Base-by-base conservation (phyloP, 2,113 vertebrate species). In the Oenanthe oenanthe region DNA sequence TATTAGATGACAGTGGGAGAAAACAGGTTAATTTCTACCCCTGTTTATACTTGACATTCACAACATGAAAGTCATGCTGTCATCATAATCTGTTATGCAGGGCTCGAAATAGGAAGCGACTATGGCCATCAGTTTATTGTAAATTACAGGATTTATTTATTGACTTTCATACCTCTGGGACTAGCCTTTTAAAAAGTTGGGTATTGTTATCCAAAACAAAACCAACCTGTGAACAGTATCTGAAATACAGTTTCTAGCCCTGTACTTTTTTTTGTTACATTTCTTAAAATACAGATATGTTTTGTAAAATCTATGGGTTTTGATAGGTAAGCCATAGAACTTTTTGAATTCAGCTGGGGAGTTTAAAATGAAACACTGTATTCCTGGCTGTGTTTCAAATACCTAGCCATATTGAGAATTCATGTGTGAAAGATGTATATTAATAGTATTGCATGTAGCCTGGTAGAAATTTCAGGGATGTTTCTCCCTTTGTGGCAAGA, bases 1-100 rank as follows among this genome's bases (percentile, higher is more conserved):
- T 94, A 0, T 83, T 78, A 96, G 83, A 80, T 91, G 71, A 85
- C 93, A 81, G 92, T 97, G 89, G 93, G 76, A 96, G 94, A 96
- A 96, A 93, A 65, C 85, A 95, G 96, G 75, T 97, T 98, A 98
- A 98, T 98, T 98, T 98, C 98, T 98, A 98, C 97, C 98, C 97
- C 97, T 98, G 97, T 95, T 96, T 96, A 67, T 94, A 92, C 67
- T 97, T 29, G 93, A 77, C 97, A 85, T 97, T 97, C 92, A 93
- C 93, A 95, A 93, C 61, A 92, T 93, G 92, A 80, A 95, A 63
- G 76, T 97, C 95, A 96, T 97, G 89, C 93, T 96, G 18, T 97
- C 72, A 90, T 95, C 92, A 73, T 88, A 96, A 91, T 96, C 95
- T 97, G 85, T 92, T 97, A 91, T 96, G 96, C 96, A 98, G 98